Base-by-base conservation (phyloP, 2,888 invertebrate genomes). In the Drosophila ochracea region DNA sequence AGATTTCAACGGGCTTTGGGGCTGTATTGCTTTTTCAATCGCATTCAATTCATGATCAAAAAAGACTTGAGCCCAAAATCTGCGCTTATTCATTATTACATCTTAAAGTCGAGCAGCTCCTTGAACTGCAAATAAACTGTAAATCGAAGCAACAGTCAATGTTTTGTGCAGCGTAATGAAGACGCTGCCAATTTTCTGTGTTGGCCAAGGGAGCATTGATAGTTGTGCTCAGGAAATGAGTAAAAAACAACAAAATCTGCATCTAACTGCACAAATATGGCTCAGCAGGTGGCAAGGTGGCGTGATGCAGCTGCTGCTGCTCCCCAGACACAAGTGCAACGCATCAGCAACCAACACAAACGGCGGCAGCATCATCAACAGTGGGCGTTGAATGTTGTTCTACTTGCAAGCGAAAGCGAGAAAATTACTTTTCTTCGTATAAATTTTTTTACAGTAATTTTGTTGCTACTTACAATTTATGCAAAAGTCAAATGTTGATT, bases 401-500 rank as follows among this genome's bases (percentile, higher is more conserved):
- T 75, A 82, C 70, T 76, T 84, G 85, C 82, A 82, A 78, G 68
- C 76, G 76, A 82, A 82, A 74, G 85, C 84, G 79, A 81, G 82
- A 87, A 86, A 87, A 85, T 87, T 66, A 85, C 78, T 83, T 85
- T 86, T 83, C 65, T 53, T 43, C 53, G 52, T 4, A 11, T 35
- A 6, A 19, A 16, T 25, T 11, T 25, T 10, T 35, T 54, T 73
- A 66, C 58, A 74, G 69, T 71, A 77, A 62, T 80, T 80, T 79
- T 84, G 82, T 80, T 82, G 73, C 76, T 73, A 50, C 84, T 84
- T 80, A 80, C 90, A 89, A 89, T 89, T 89, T 89, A 89, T 89
- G 90, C 90, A 89, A 81, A 87, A 90, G 90, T 89, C 89, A 87
- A 90, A 89, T 90, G 87, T 90, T 89, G 90, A 89, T 89, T 89